Evolutionary conservation across 2,888 invertebrate genomes (phyloP).

Genomic region (Lasioglossum calceatum): DNA sequence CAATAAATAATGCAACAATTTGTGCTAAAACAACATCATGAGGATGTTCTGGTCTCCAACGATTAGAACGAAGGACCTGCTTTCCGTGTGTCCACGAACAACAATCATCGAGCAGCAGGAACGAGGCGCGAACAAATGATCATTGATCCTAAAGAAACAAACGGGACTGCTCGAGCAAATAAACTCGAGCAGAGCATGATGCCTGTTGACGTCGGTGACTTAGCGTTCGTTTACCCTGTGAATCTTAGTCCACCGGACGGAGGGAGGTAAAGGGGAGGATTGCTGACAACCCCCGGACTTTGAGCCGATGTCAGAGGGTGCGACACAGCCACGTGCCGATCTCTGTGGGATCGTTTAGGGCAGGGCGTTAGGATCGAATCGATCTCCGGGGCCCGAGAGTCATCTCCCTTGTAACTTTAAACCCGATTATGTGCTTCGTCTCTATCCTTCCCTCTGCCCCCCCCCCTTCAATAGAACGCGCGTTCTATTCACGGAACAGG

Average conservation of each 20-base stretch:
- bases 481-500: background rate
- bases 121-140: slow-evolving; percentile 53
- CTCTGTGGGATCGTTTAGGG: slow-evolving; percentile 81
- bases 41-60: background rate
- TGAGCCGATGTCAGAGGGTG: slow-evolving; percentile 72
- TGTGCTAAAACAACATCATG: background rate
- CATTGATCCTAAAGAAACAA: slow-evolving; percentile 71
- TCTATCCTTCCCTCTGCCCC: background rate
- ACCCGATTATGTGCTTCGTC: slow-evolving; percentile 37
- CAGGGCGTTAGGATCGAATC: slow-evolving; percentile 76
- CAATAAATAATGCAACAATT: background rate
- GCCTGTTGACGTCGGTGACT: slow-evolving; percentile 79
- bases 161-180: slow-evolving; percentile 76
- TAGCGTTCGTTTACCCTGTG: slow-evolving; percentile 72
- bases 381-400: slow-evolving; percentile 44
- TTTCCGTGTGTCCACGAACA: background rate
- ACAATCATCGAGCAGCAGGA: background rate
- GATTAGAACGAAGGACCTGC: background rate
- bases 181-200: slow-evolving; percentile 69
- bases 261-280: slow-evolving; percentile 2
- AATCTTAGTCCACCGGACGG: slow-evolving; percentile 67
- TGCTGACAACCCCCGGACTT: slow-evolving; percentile 58
- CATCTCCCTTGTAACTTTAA: slow-evolving; percentile 46
- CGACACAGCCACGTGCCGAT: slow-evolving; percentile 81
- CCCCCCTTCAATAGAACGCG: background rate